Evolutionary conservation across 2,797 vertebrate genomes (phyloP), one percentile per base, ranked within the genome.

Genomic region (Sebastes variabilis): DNA sequence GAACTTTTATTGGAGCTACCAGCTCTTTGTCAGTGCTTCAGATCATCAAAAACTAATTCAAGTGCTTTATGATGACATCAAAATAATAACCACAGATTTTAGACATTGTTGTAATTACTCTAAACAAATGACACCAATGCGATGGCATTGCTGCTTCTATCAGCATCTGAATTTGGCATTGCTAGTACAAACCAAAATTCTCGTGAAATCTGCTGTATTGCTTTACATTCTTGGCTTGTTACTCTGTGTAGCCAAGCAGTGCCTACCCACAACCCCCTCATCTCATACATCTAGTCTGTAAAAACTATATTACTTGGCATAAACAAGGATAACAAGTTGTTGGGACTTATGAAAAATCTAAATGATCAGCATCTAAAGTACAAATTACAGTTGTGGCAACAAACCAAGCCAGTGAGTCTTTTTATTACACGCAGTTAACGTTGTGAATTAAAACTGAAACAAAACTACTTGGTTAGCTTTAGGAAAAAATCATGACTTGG

Each of bases 1-100:
- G 69, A 86, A 83, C 80, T 82, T 87, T 87, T 65, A 82, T 25
- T 66, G 64, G 66, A 46, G 71, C 66, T 76, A 27, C 52, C 29
- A 66, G 69, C 5, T n/a, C 52, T 76, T 61, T 66, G 42, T 70
- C 66, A 67, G 29, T 24, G 61, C 25, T 61, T 14, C 55, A 72
- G 25, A 78, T 64, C n/a, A 20, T 71, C 16, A 14, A 18, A 61
- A 74, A 24, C 18, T 66, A 58, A 72, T 82, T 61, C 46, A 29
- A 13, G 10, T 12, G 30, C 42, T 34, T 55, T 12, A 68, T 25
- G 13, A 7, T 72, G 22, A 69, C 52, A 71, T 64, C 1, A 25
- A 72, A 71, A 46, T 25, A 29, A 65, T 54, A 8, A 52, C 24
- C 8, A 20, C 13, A 24, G 7, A 18, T 29, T 46, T 20, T 32